A percentile compares a stretch with the other conserved stretches of the same genome.
These are phyloP conservation scores for Therioaphis trifolii DNA, from an alignment of 2,888 invertebrate species.

Conservation along the genomic window DNA sequence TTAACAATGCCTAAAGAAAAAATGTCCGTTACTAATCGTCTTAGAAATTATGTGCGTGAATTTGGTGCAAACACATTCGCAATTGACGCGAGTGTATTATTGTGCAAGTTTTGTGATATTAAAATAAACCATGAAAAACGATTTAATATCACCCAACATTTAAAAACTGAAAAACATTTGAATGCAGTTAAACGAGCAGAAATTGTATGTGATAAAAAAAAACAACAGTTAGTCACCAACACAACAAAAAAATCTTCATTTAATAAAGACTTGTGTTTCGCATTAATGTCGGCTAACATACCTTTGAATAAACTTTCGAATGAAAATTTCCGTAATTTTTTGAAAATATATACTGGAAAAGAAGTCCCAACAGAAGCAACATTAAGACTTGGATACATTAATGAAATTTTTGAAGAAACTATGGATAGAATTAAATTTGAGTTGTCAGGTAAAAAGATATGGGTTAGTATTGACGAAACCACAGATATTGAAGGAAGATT, in stretches of 20 bases:
- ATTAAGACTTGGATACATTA: conserved; percentile 25
- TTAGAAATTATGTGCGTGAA: too few relatives aligned
- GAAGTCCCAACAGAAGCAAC: conserved; percentile 16
- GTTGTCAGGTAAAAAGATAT: conserved; percentile 21
- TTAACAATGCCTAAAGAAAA: too few relatives aligned
- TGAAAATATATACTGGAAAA: conserved; percentile 19
- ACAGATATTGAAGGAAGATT: conserved; percentile 10
- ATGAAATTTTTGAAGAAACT: conserved; percentile 7
- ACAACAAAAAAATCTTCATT: not conserved
- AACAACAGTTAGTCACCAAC: conserved; percentile 31
- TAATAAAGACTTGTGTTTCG: conserved; percentile 26
- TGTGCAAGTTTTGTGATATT: too few relatives aligned
- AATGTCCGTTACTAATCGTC: too few relatives aligned
- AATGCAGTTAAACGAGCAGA: not conserved
- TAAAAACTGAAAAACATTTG: conserved; percentile 7
- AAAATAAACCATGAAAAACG: too few relatives aligned
- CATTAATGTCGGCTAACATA: not conserved
- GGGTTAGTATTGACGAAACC: conserved; percentile 6
- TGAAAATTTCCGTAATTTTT: not conserved
- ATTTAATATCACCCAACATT: too few relatives aligned
- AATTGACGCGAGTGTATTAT: too few relatives aligned
- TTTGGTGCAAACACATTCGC: too few relatives aligned
- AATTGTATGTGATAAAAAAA: too few relatives aligned
- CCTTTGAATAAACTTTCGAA: conserved; percentile 17
- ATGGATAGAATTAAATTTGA: conserved; percentile 32